These are phyloP conservation scores for Cerceris rybyensis DNA, from an alignment of 2,888 invertebrate genomes.

Conservation along the genomic window DNA sequence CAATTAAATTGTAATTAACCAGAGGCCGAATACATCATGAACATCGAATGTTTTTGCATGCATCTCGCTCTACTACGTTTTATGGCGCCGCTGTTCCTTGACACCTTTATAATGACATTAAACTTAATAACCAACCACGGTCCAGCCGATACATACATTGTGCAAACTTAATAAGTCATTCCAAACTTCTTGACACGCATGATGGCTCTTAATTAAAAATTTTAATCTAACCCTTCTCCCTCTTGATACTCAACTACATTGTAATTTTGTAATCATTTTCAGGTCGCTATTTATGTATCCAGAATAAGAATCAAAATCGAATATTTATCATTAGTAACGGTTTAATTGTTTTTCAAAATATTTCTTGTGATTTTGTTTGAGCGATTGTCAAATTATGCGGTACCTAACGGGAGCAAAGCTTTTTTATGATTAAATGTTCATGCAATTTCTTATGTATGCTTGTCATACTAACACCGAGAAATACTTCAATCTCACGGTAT, in stretches of 20 bases:
- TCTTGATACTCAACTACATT: background rate
- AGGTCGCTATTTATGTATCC: too few species aligned
- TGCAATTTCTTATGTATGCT: too few species aligned
- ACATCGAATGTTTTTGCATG: conserved; percentile 50
- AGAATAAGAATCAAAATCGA: too few species aligned
- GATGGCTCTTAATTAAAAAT: conserved; percentile 51
- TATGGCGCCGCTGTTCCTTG: conserved; percentile 36
- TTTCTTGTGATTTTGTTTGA: too few species aligned
- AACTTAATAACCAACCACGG: conserved; percentile 45
- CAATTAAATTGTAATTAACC: conserved; percentile 64
- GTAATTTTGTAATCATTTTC: too few species aligned
- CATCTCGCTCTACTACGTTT: conserved; percentile 7
- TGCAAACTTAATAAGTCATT: conserved; percentile 35
- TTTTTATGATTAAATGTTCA: too few species aligned
- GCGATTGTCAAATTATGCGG: too few species aligned
- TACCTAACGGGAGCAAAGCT: too few species aligned
- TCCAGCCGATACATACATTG: conserved; percentile 29
- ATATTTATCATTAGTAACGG: too few species aligned
- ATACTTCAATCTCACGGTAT: too few species aligned
- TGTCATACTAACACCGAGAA: too few species aligned
- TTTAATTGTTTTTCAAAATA: too few species aligned
- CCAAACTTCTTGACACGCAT: conserved; percentile 9
- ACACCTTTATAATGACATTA: conserved; percentile 58
- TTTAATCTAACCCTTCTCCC: conserved; percentile 29
- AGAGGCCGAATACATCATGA: conserved; percentile 36